Evolutionary conservation across 2,797 vertebrate genomes (phyloP), one percentile per base, ranked within the genome.

Genomic region (Dicrostonyx torquatus): DNA sequence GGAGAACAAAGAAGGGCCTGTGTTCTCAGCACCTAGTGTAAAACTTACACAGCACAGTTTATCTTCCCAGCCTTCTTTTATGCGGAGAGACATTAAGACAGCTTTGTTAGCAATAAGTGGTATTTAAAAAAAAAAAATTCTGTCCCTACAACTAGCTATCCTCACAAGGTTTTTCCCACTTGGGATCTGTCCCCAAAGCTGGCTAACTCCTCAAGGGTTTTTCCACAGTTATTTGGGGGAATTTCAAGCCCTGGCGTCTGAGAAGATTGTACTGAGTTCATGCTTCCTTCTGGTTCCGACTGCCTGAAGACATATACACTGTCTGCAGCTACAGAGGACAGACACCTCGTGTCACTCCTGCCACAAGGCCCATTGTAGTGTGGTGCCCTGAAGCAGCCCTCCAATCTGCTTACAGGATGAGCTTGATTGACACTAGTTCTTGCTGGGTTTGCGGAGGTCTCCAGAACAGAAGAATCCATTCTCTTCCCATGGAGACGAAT

Each of bases 11-110:
- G 26, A 37, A 43, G 40, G 91, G 17, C 37, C 72, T 34, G 6
- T 87, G 8, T 79, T 53, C 40, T 7, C 66, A 48, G 45, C 72
- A 53, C n/a, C 7, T 53, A 89, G 72, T 62, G 6, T 58, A 45
- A 88, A 79, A 86, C 64, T 43, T 60, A 22, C 58, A 34, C 89
- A 80, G 90, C 55, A 48, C 29, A 72, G 20, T 70, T 93, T 64
- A 45, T 80, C 43, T 89, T 48, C 87, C n/a, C 79, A 77, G 53
- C 2, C 15, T 92, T 53, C 43, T 29, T 7, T 90, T 68, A 80
- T 31, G 4, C 53, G 83, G 48, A 91, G 62, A 75, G 58, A 88
- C 84, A 43, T 78, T 77, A 85, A 85, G 60, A 18, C 3, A 31
- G 43, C 11, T 18, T 64, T 84, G 34, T 66, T 60, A 62, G 68